These are phyloP conservation scores for Dinomys branickii DNA, from an alignment of 2,113 vertebrate species.

Conservation along the genomic window DNA sequence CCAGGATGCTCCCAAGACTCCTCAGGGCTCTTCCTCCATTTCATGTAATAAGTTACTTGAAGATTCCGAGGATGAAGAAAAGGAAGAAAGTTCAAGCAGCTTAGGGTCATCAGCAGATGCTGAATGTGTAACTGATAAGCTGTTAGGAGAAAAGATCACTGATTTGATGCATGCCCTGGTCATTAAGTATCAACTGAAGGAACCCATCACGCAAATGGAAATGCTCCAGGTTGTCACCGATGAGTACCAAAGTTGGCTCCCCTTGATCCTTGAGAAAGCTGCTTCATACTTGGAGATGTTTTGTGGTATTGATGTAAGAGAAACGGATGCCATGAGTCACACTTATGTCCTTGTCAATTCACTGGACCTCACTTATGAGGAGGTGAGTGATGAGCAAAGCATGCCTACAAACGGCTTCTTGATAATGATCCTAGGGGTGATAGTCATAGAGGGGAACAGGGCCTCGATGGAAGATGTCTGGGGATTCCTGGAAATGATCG, in stretches of 20 bases:
- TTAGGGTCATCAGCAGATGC: fast-evolving
- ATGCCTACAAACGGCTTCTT: slow-evolving; percentile 64
- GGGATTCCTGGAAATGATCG: slow-evolving; percentile 58
- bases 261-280: slow-evolving; percentile 53
- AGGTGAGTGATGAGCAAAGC: background rate
- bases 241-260: background rate
- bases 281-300: slow-evolving; percentile 54
- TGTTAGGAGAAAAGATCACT: background rate
- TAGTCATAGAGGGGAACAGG: slow-evolving; percentile 59
- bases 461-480: slow-evolving; percentile 36
- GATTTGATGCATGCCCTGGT: slow-evolving; percentile 38
- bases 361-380: slow-evolving; percentile 24
- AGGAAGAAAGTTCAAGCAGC: background rate
- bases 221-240: background rate
- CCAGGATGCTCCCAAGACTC: background rate
- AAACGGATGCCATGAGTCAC: background rate
- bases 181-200: slow-evolving; percentile 31
- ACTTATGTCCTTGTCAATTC: slow-evolving; percentile 46
- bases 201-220: background rate
- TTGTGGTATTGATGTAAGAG: slow-evolving; percentile 58
- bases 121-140: fast-evolving
- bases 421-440: slow-evolving; percentile 59
- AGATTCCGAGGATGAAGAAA: background rate
- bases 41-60: background rate
- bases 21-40: too few relatives aligned